phyloP scores from a whole-genome alignment of 2,113 vertebrate genomes.

The Zosterops lateralis region DNA sequence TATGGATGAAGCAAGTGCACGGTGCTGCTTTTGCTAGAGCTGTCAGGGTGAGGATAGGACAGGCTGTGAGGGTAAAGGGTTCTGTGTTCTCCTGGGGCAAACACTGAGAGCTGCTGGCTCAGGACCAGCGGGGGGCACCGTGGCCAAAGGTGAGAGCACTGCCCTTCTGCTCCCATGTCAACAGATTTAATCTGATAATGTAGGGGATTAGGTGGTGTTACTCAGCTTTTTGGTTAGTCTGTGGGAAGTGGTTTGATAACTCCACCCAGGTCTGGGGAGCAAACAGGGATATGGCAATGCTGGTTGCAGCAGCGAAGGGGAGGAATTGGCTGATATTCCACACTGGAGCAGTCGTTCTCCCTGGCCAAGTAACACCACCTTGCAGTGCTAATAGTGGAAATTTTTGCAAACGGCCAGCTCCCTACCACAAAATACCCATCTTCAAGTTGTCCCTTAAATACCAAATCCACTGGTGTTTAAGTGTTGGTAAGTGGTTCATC shows the following conservation, averaged over 20 bases:
- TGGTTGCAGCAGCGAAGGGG: background rate
- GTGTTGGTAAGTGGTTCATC: background rate
- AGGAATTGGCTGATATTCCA: background rate
- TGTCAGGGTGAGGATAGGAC: background rate
- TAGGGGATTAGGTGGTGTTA: background rate
- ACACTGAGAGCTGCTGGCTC: background rate
- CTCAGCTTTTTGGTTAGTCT: background rate
- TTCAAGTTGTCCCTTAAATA: background rate
- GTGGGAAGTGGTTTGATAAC: background rate
- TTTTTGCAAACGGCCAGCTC: background rate
- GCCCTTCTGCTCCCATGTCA: background rate
- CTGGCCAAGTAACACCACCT: background rate
- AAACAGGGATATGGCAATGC: background rate
- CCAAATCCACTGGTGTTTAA: background rate
- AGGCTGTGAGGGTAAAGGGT: background rate
- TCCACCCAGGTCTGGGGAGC: background rate
- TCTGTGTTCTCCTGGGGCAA: fast-evolving
- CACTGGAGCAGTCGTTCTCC: background rate
- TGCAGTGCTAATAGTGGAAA: background rate
- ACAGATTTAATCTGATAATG: background rate
- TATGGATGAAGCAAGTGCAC: background rate
- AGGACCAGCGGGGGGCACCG: background rate
- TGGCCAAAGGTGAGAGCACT: background rate
- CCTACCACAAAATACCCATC: background rate
- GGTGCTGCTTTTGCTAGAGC: background rate